A percentile compares a stretch with the other conserved stretches of the same genome.
These are phyloP conservation scores for Microplitis deprimator DNA, from an alignment of 2,888 invertebrate species.

Conservation along the genomic window DNA sequence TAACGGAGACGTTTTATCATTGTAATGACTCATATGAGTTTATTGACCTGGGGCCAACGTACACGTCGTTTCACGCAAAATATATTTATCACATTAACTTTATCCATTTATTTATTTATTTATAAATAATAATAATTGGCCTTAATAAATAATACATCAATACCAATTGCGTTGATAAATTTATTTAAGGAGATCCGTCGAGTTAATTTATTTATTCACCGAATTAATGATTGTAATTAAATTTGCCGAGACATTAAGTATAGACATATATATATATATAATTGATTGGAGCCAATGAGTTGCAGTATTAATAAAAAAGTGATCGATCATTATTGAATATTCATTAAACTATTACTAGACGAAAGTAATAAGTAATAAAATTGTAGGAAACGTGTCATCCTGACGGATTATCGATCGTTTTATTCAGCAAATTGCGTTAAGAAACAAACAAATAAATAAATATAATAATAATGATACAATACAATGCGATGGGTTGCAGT, in stretches of 20 bases:
- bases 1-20: neutral
- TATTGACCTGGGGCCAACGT: slow-evolving; percentile 7
- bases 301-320: neutral
- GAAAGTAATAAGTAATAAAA: slow-evolving; percentile 6
- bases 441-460: neutral
- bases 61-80: slow-evolving; percentile 9
- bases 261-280: too few species aligned
- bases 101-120: neutral
- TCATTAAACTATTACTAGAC: neutral
- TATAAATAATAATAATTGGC: neutral
- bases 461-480: neutral
- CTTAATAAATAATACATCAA: neutral
- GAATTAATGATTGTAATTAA: neutral
- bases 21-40: slow-evolving; percentile 12
- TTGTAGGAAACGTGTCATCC: slow-evolving; percentile 12
- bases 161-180: too few species aligned
- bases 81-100: neutral
- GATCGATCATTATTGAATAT: neutral
- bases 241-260: too few species aligned
- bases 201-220: neutral
- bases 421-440: neutral
- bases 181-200: too few species aligned
- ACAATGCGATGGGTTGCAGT: neutral
- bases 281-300: neutral
- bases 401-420: neutral